Evolutionary conservation across 1,140 invertebrate species (phyloP).

Genomic region (Psix sp.): DNA sequence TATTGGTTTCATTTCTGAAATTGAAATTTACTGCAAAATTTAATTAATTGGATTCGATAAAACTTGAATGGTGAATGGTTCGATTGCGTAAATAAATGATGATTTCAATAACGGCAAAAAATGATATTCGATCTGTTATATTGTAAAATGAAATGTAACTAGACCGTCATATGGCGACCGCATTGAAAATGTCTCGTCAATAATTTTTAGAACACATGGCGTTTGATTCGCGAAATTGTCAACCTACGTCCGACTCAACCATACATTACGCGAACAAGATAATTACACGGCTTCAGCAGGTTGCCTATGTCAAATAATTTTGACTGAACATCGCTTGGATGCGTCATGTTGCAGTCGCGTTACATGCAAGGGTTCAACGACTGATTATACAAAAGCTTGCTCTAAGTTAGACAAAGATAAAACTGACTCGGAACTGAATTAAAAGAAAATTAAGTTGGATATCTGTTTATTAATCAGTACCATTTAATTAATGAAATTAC

Average conservation of each 20-base stretch:
- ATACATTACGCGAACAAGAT: slow-evolving; percentile 38
- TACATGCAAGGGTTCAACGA: slow-evolving; percentile 60
- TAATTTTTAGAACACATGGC: slow-evolving; percentile 51
- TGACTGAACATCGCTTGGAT: slow-evolving; percentile 52
- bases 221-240: slow-evolving; percentile 45
- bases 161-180: slow-evolving; percentile 31
- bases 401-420: slow-evolving; percentile 24
- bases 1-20: no score
- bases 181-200: slow-evolving; percentile 24
- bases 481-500: no score
- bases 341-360: slow-evolving; percentile 58
- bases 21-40: no score
- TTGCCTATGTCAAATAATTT: slow-evolving; percentile 55
- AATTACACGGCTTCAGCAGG: slow-evolving; percentile 52
- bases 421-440: not conserved
- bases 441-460: no score
- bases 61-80: no score
- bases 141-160: slow-evolving; percentile 4
- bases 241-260: slow-evolving; percentile 24
- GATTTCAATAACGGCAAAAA: slow-evolving; percentile 1
- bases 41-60: no score
- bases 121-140: slow-evolving; percentile 1
- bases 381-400: slow-evolving; percentile 51
- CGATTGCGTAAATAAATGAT: slow-evolving; percentile 13
- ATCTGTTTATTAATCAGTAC: no score